phyloP scores from a whole-genome alignment of 2,797 vertebrate species.

The Melanitta fusca region DNA sequence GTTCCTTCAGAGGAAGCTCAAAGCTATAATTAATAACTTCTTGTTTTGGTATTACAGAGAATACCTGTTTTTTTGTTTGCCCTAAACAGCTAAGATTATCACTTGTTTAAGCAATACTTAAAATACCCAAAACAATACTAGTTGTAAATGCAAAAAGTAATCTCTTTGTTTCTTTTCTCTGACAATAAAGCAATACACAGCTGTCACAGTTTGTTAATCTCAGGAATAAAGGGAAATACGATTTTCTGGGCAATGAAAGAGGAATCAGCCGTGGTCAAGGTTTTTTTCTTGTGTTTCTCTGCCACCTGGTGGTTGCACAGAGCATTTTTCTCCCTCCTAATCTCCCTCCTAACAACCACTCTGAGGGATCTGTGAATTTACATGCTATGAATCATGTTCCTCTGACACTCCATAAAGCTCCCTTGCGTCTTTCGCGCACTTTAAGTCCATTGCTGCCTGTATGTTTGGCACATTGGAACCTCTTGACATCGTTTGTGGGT shows the following conservation, averaged over 20 bases:
- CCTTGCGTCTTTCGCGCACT: too few species aligned
- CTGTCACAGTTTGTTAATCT: background rate
- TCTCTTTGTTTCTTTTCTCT: background rate
- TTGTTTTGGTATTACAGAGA: background rate
- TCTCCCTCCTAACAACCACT: rapidly evolving
- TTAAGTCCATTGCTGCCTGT: background rate
- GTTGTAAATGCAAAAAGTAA: background rate
- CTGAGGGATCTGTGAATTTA: too few species aligned
- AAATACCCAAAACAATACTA: background rate
- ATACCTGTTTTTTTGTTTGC: background rate
- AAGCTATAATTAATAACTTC: background rate
- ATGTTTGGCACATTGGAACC: background rate
- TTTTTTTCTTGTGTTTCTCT: background rate
- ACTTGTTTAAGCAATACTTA: background rate
- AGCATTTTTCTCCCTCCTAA: background rate
- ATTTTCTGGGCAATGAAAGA: rapidly evolving
- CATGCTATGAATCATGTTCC: rapidly evolving
- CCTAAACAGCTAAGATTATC: background rate
- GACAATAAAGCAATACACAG: background rate
- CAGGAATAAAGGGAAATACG: rapidly evolving
- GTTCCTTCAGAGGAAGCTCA: background rate
- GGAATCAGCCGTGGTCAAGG: rapidly evolving
- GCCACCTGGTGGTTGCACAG: constrained; percentile 22
- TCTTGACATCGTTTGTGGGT: background rate
- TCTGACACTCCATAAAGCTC: background rate